phyloP scores from a whole-genome alignment of 2,797 vertebrate genomes.

The Danionella dracula region DNA sequence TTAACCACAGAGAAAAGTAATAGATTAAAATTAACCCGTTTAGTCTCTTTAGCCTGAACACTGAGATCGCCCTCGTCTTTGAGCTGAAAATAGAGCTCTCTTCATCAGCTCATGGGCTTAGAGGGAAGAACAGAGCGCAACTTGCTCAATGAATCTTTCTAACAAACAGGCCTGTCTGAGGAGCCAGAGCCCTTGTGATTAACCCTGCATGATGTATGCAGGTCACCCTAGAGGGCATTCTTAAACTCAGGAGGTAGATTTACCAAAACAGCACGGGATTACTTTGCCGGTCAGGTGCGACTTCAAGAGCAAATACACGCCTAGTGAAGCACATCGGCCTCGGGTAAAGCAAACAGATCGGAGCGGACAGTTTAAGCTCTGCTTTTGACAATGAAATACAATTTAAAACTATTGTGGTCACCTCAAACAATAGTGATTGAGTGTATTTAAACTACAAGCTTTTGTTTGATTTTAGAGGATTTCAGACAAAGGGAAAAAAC shows the following conservation, averaged over 20 bases:
- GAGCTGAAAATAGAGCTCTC: neutral
- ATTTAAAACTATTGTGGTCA: conserved; percentile 28
- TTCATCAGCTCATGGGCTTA: conserved; percentile 8
- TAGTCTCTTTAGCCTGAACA: conserved; percentile 6
- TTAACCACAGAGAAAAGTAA: neutral
- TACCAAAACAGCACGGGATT: conserved; percentile 61
- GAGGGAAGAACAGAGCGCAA: conserved; percentile 24
- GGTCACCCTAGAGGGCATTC: conserved; percentile 56
- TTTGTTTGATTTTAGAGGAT: neutral
- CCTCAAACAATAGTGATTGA: conserved; percentile 8
- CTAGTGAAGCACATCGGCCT: conserved; percentile 58
- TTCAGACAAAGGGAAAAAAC: no score
- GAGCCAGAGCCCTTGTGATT: conserved; percentile 51
- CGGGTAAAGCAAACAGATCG: conserved; percentile 57
- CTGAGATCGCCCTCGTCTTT: conserved; percentile 17
- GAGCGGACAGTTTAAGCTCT: conserved; percentile 16
- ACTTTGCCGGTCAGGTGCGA: conserved; percentile 58
- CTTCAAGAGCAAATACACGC: conserved; percentile 56
- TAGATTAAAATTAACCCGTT: neutral
- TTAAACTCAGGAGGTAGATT: conserved; percentile 50
- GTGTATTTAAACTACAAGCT: neutral
- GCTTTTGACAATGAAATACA: conserved; percentile 24
- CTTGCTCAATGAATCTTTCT: conserved; percentile 47
- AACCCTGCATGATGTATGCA: conserved; percentile 63
- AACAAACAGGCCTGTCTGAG: conserved; percentile 53